Evolutionary conservation across 1,140 invertebrate genomes (phyloP).

Genomic region (Portunus trituberculatus): DNA sequence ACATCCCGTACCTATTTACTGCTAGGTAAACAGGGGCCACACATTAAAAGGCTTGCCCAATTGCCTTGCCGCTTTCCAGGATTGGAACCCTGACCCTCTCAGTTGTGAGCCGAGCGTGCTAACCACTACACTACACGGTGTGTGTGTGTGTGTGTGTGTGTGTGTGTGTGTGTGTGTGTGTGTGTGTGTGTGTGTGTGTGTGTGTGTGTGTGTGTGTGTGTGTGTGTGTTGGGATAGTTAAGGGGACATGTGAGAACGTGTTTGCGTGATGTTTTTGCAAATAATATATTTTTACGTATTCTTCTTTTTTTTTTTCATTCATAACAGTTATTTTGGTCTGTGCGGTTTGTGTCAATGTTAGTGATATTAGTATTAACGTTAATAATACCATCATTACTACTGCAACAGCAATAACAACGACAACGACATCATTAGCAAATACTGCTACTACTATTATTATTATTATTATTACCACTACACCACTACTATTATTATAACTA

Average conservation of each 20-base stretch:
- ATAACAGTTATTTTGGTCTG: no score
- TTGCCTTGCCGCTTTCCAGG: no score
- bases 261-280: background rate
- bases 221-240: background rate
- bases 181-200: slow-evolving; percentile 52
- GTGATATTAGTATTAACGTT: background rate
- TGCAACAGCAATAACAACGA: no score
- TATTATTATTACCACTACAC: background rate
- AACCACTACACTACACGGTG: no score
- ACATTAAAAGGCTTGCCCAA: no score
- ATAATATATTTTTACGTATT: background rate
- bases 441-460: background rate
- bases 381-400: no score
- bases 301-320: background rate
- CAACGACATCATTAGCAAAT: no score
- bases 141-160: slow-evolving; percentile 27
- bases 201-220: slow-evolving; percentile 45
- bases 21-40: no score
- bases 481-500: background rate
- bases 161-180: slow-evolving; percentile 44
- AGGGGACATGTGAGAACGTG: background rate
- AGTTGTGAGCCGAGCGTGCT: no score
- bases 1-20: no score
- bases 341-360: background rate
- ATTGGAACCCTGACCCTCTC: no score